A percentile compares a stretch with the other conserved stretches of the same genome.
Evolutionary conservation across 2,797 vertebrate species (phyloP).

Genomic region (Leptatherina wallacei): DNA sequence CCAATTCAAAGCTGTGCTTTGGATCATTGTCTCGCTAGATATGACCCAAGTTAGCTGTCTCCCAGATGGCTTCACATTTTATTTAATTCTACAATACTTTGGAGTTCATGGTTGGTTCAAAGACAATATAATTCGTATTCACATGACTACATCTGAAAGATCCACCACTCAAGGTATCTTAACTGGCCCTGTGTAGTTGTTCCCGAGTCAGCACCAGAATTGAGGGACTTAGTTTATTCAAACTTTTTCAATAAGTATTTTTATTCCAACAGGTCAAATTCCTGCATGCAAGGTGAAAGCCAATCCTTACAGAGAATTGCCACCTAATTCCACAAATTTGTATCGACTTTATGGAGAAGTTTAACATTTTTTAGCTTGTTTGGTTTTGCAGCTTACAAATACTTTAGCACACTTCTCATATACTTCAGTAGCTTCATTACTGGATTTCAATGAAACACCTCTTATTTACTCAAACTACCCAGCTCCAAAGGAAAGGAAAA

Average conservation of each 20-base stretch:
- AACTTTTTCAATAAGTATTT: neutral
- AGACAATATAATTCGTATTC: neutral
- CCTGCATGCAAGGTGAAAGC: neutral
- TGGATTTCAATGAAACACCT: neutral
- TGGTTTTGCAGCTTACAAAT: neutral
- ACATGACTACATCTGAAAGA: neutral
- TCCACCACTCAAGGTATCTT: neutral
- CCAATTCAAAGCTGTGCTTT: too few species aligned
- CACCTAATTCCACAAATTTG: too few species aligned
- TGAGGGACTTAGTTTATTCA: neutral
- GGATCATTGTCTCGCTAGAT: neutral
- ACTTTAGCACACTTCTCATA: neutral
- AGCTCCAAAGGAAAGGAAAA: neutral
- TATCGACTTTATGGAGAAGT: neutral
- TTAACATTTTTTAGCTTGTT: neutral
- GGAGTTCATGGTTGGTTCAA: neutral
- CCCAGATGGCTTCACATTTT: neutral
- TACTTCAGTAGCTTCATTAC: neutral
- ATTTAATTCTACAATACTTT: neutral
- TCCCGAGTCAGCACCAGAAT: neutral
- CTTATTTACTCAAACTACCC: neutral
- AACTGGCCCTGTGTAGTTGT: neutral
- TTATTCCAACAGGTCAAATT: neutral
- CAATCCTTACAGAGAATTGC: neutral
- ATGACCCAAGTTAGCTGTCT: neutral